These are phyloP conservation scores for Typhlichthys subterraneus DNA, from an alignment of 2,797 vertebrate species.

Conservation along the genomic window DNA sequence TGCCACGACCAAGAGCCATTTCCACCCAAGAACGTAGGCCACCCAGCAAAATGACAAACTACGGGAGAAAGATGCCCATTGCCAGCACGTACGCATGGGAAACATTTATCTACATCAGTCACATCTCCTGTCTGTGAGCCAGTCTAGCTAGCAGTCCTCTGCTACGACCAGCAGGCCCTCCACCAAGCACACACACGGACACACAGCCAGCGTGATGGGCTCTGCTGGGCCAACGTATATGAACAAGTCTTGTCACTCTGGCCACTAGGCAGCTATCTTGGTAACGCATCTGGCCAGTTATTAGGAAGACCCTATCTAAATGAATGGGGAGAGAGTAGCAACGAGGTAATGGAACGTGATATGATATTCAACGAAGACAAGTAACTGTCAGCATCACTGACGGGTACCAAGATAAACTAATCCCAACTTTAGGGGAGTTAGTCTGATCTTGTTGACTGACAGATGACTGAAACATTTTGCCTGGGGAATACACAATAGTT, in stretches of 20 bases:
- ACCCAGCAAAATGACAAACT: background rate
- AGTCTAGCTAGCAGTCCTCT: slow-evolving; percentile 9
- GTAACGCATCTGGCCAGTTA: too few species aligned
- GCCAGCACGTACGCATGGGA: background rate
- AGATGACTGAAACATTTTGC: too few species aligned
- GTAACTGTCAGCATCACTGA: too few species aligned
- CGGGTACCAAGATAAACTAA: too few species aligned
- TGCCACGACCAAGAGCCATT: too few species aligned
- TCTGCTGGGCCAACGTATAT: slow-evolving; percentile 28
- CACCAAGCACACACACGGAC: slow-evolving; percentile 24
- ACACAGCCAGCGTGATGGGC: slow-evolving; percentile 13
- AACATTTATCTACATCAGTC: background rate
- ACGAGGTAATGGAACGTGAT: too few species aligned
- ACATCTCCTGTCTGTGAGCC: slow-evolving; percentile 3
- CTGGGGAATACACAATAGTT: too few species aligned
- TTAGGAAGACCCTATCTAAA: too few species aligned
- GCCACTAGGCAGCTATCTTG: background rate
- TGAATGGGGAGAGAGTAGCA: background rate
- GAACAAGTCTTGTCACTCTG: too few species aligned
- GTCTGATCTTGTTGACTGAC: too few species aligned
- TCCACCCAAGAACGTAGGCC: background rate
- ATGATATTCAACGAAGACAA: too few species aligned
- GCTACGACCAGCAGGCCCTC: background rate
- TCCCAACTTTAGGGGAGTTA: too few species aligned
- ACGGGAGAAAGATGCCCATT: background rate